A percentile compares a stretch with the other conserved stretches of the same genome.
Conservation (phyloP, 2,888 invertebrate genomes). For the Dichetophora obliterata region DNA sequence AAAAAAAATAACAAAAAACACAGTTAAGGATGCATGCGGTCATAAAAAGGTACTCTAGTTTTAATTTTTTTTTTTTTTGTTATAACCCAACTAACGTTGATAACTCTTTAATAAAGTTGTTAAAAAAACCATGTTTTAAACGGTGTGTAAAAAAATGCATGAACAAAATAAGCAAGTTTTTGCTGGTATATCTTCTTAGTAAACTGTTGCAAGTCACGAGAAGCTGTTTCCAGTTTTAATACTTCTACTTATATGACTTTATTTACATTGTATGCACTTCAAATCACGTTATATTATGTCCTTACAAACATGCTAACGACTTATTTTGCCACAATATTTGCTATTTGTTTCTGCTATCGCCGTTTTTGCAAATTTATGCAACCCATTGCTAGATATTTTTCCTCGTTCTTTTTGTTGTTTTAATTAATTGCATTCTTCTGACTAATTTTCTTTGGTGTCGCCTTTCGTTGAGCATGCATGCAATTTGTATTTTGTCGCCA, state of each 20-base stretch:
- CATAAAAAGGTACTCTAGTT: neutral
- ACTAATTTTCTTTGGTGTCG: conserved; percentile 17
- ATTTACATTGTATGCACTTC: neutral
- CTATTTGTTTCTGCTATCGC: neutral
- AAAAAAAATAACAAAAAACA: neutral
- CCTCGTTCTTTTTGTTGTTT: neutral
- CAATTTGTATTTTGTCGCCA: neutral
- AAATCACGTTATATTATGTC: no score
- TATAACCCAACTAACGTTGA: no score
- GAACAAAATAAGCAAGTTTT: no score
- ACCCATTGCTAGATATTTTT: neutral
- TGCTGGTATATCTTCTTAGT: no score
- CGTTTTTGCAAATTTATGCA: neutral
- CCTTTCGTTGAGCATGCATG: conserved; percentile 24
- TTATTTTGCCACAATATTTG: neutral
- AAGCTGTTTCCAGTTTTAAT: no score
- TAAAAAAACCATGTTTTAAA: no score
- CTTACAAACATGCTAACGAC: neutral
- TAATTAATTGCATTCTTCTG: conserved; percentile 19
- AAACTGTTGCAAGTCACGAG: no score
- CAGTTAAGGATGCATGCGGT: neutral
- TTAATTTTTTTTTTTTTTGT: no score
- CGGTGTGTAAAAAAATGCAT: no score
- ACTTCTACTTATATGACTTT: neutral
- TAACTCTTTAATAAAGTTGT: no score